These are phyloP conservation scores for Sussaba pulchella DNA, from an alignment of 2,888 invertebrate species.

Conservation along the genomic window DNA sequence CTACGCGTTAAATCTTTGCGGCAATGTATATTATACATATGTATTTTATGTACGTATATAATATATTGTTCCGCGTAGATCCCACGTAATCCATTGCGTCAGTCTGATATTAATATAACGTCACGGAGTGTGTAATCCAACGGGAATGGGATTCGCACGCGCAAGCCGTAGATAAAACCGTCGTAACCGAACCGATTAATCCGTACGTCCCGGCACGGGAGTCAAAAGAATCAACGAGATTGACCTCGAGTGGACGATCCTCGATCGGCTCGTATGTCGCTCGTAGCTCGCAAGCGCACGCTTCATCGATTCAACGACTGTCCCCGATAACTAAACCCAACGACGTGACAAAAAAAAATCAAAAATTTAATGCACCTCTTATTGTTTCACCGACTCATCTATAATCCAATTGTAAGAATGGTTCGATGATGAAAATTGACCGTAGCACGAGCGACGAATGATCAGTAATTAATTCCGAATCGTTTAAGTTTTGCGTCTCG, in stretches of 20 bases:
- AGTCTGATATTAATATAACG: constrained; percentile 7
- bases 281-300: background rate
- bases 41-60: no score
- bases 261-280: constrained; percentile 10
- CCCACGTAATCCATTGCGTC: constrained; percentile 28
- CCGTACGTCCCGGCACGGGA: constrained; percentile 14
- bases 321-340: background rate
- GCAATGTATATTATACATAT: background rate
- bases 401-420: no score
- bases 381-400: no score
- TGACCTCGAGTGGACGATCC: constrained; percentile 42
- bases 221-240: constrained; percentile 17
- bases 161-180: background rate
- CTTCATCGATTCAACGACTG: constrained; percentile 30
- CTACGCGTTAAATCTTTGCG: constrained; percentile 35
- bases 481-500: background rate
- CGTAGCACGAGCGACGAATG: background rate
- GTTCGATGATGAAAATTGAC: background rate
- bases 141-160: constrained; percentile 16
- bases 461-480: background rate
- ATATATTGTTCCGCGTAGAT: background rate
- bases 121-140: constrained; percentile 6
- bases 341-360: background rate
- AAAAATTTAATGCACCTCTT: background rate
- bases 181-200: constrained; percentile 39